Evolutionary conservation across 2,113 vertebrate species (phyloP).

Genomic region (Sciurus niger): DNA sequence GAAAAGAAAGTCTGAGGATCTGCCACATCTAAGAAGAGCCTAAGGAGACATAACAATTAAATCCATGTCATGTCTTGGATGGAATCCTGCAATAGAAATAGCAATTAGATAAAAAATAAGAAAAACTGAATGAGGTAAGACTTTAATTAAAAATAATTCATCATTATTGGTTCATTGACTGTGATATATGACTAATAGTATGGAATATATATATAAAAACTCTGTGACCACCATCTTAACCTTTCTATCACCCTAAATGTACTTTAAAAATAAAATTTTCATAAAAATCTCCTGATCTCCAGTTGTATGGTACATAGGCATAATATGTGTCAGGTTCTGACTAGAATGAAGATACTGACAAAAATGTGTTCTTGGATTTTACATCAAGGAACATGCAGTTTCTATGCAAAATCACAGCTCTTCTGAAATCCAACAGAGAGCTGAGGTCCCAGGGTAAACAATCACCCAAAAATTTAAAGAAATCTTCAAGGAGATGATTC

Average conservation of each 20-base stretch:
- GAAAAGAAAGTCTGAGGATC: no score
- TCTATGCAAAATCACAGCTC: not conserved
- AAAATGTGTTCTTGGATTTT: not conserved
- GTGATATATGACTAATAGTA: not conserved
- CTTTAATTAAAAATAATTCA: not conserved
- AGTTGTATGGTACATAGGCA: not conserved
- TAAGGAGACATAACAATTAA: not conserved
- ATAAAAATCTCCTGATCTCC: not conserved
- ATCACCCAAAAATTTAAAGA: not conserved
- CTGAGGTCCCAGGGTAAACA: not conserved
- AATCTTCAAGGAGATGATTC: not conserved
- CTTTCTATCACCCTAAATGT: not conserved
- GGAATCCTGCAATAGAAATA: not conserved
- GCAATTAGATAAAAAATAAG: not conserved
- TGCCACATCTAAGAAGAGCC: no score
- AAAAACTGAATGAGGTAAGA: not conserved
- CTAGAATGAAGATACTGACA: not conserved
- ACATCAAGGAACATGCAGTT: not conserved
- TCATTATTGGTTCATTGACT: not conserved
- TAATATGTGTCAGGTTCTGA: not conserved
- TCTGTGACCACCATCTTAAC: not conserved
- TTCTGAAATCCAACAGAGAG: not conserved
- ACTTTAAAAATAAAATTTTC: not conserved
- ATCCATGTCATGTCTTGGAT: not conserved
- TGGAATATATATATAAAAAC: not conserved